Evolutionary conservation across 2,797 vertebrate species (phyloP), one percentile per base, ranked within the genome.

Genomic region (Nyctalus aviator): DNA sequence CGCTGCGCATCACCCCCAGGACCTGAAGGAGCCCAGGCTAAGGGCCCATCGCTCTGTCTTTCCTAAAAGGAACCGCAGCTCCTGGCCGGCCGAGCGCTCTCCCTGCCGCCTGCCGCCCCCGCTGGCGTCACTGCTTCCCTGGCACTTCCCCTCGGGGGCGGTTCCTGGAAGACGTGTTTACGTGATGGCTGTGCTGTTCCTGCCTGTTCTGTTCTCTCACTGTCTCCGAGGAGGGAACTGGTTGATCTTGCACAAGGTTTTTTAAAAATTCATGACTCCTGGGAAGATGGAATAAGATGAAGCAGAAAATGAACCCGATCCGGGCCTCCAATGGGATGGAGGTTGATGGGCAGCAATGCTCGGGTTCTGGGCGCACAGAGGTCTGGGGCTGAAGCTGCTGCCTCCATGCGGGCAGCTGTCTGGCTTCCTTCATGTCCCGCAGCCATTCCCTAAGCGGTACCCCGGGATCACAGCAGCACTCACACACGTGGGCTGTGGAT

Each of bases 211-310:
- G 76, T 96, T 95, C 95, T 93, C 79, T 77, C 4, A 15, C 46
- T 14, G 76, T 72, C 72, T 95, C 96, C 81, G 89, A 94, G 37
- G 68, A 64, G 90, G 92, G 69, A 77, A 83, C 64, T 46, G 82
- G 90, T 77, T 84, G 84, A 88, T 94, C 85, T 90, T 48, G 48
- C 69, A 50, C 10, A 23, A 50, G 64, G 50, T 95, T 96, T 95
- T 95, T 96, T 95, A 95, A 96, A 96, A 95, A 95, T 96, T 86
- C 90, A 95, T 94, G 93, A 94, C 85, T 94, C 62, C 76, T 11
- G 41, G 48, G 30, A 95, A 93, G 92, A 87, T 8, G 41, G 57
- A 37, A 76, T 4, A 37, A 83, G 88, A 78, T 21, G 12, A 27
- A 44, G 64, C 27, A 41, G 86, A 79, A 50, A 79, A 76, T 62